phyloP scores from a whole-genome alignment of 2,888 invertebrate genomes.

The Cephus spinipes region DNA sequence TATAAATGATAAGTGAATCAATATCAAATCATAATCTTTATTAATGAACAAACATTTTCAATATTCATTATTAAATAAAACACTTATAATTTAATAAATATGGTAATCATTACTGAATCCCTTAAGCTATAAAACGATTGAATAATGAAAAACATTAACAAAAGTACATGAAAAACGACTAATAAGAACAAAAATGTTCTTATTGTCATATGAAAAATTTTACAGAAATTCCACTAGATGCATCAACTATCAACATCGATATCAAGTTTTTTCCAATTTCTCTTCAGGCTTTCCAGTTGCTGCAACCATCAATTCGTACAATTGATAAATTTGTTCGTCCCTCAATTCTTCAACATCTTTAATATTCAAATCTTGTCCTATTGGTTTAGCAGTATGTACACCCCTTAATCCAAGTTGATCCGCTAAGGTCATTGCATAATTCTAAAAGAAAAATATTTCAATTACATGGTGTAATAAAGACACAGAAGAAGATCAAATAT shows the following conservation, averaged over 20 bases:
- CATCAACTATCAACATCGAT: not conserved
- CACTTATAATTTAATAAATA: too few species aligned
- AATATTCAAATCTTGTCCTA: constrained; percentile 76
- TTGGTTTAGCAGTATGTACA: constrained; percentile 69
- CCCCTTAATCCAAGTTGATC: constrained; percentile 79
- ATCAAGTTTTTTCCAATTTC: constrained; percentile 22
- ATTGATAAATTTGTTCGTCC: constrained; percentile 86
- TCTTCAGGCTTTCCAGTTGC: constrained; percentile 67
- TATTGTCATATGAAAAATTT: not conserved
- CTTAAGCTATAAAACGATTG: not conserved
- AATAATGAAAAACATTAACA: not conserved
- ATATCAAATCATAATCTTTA: not conserved
- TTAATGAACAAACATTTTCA: not conserved
- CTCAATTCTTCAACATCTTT: constrained; percentile 77
- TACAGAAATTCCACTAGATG: not conserved
- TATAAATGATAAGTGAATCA: not conserved
- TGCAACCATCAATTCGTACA: constrained; percentile 85
- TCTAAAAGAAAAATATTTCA: constrained; percentile 68
- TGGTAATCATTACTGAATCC: not conserved
- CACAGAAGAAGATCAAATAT: not conserved
- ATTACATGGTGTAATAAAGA: not conserved
- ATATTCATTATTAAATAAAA: not conserved
- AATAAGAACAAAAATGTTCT: not conserved
- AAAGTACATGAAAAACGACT: not conserved
- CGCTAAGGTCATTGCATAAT: constrained; percentile 80